These are phyloP conservation scores for Stictocephala bisonia DNA, from an alignment of 2,888 invertebrate genomes.

Conservation along the genomic window DNA sequence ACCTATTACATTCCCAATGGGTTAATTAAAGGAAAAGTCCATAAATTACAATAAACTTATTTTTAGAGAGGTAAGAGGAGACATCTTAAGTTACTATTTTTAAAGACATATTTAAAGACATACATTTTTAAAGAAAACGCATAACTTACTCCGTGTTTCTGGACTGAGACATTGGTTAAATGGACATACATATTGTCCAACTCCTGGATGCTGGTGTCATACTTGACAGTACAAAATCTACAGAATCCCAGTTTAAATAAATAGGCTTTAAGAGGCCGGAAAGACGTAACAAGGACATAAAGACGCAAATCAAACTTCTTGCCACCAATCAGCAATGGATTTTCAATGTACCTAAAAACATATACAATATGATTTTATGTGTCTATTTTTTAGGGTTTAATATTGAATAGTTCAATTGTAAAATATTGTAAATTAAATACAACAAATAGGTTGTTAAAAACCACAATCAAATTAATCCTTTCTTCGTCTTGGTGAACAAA, in stretches of 20 bases:
- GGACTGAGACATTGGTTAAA: slow-evolving; percentile 97
- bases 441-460: no score
- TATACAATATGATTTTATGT: slow-evolving; percentile 4
- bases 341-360: slow-evolving; percentile 83
- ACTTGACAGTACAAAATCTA: slow-evolving; percentile 95
- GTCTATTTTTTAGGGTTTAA: background rate
- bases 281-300: slow-evolving; percentile 93
- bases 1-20: no score
- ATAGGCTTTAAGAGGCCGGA: slow-evolving; percentile 93
- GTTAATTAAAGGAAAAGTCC: no score
- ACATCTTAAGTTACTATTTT: background rate
- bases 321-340: slow-evolving; percentile 93
- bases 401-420: no score
- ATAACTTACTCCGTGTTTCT: slow-evolving; percentile 87
- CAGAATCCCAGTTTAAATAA: slow-evolving; percentile 94
- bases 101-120: background rate
- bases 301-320: slow-evolving; percentile 95
- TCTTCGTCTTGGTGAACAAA: no score
- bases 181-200: slow-evolving; percentile 95
- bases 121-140: background rate
- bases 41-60: no score
- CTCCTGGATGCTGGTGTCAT: slow-evolving; percentile 88
- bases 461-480: no score
- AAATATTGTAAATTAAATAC: no score
- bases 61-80: no score